Evolutionary conservation across 1,140 invertebrate genomes (phyloP), one percentile per base, ranked within the genome.

Genomic region (Ips typographus): DNA sequence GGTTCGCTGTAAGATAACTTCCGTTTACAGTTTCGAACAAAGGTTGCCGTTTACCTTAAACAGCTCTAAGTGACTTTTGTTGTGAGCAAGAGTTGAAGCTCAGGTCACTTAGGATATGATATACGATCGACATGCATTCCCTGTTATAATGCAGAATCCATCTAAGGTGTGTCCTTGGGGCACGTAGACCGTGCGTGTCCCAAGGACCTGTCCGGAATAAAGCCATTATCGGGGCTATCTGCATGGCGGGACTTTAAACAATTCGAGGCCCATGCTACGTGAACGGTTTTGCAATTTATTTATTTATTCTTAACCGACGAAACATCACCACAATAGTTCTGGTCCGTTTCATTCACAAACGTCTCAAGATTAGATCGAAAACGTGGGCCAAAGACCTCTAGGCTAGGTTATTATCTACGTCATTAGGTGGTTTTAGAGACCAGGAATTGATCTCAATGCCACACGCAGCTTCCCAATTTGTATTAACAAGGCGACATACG

Each of bases 401-500:
- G 44, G 44, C 22, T 3, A 3, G 44, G 44, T 49, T 22, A 22
- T 8, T 49, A 49, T 22, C 44, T 8, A 22, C 7, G 44, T 22
- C 22, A 22, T 22, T 22, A 22, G 47, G 47, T 7, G 2, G 22
- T 49, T 49, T 49, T 49, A 22, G 22, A 22, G 22, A 22, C 47
- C 7, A 56, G 53, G 7, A 56, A 56, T 40, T 37, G 37, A 36
- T 36, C 53, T 3, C n/a, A 56, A 56, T 56, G 53, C 61, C 61
- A 63, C 61, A 63, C 61, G 52, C 61, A 52, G 47, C 47, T 63
- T 63, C 40, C 39, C 77, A 78, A 78, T 78, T 78, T 78, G 77
- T 78, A 77, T 78, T 78, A 78, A 78, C 77, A 78, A 78, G 77
- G 71, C 55, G 67, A 66, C 74, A 73, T 75, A 73, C 73, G 65